phyloP scores from a whole-genome alignment of 2,113 vertebrate genomes.

The zebrafish (Danio rerio) region DNA sequence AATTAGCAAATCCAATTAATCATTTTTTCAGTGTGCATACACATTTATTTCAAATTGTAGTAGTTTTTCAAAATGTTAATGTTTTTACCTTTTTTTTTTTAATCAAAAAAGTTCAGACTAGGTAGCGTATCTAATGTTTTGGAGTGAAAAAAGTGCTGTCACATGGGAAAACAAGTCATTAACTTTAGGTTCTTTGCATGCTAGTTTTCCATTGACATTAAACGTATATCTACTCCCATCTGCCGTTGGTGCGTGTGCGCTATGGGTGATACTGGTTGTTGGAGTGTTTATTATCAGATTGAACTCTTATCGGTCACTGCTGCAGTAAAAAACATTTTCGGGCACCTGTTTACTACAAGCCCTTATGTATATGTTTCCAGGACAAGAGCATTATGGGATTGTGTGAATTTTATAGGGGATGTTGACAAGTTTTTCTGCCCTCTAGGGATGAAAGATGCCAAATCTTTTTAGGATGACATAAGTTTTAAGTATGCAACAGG shows the following conservation, averaged over 20 bases:
- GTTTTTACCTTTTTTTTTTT: too few species aligned
- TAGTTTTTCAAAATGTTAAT: too few species aligned
- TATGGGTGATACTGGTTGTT: not conserved
- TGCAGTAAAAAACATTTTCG: not conserved
- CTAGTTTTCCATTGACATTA: slow-evolving; percentile 26
- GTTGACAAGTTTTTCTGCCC: not conserved
- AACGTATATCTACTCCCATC: not conserved
- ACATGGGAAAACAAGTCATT: not conserved
- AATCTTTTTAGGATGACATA: not conserved
- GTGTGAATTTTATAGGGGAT: not conserved
- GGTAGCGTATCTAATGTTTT: not conserved
- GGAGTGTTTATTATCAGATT: not conserved
- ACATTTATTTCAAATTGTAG: too few species aligned
- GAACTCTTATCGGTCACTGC: not conserved
- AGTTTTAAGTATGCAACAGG: not conserved
- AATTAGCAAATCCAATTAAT: too few species aligned
- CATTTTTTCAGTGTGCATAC: too few species aligned
- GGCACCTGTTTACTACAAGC: slow-evolving; percentile 26
- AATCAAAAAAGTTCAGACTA: too few species aligned
- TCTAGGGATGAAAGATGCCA: not conserved
- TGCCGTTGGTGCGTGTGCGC: not conserved
- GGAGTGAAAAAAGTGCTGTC: slow-evolving; percentile 13
- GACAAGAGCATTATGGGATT: slow-evolving; percentile 11
- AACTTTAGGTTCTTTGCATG: not conserved
- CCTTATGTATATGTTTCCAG: not conserved